A percentile compares a stretch with the other conserved stretches of the same genome.
Conservation (phyloP, 2,888 invertebrate species). For the Apocheima hispidaria region DNA sequence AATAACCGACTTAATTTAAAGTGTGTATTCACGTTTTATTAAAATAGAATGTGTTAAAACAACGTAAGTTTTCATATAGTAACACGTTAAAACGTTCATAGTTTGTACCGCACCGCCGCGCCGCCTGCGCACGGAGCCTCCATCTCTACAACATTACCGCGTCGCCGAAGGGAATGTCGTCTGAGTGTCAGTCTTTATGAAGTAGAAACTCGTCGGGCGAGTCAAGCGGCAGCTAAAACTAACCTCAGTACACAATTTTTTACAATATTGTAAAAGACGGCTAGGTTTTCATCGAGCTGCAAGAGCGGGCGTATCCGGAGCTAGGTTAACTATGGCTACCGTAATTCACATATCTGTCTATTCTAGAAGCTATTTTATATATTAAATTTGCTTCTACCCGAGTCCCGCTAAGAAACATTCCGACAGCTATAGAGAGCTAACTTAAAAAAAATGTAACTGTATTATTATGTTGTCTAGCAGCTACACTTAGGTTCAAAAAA, state of each 20-base stretch:
- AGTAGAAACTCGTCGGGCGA: slow-evolving; percentile 43
- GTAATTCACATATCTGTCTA: slow-evolving; percentile 1
- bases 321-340: slow-evolving; percentile 1
- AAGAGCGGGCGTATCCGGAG: slow-evolving; percentile 16
- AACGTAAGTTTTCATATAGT: no score
- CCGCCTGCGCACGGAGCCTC: slow-evolving; percentile 38
- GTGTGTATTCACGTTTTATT: no score
- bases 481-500: no score
- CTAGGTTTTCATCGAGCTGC: slow-evolving; percentile 19
- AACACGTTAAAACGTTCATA: slow-evolving; percentile 44
- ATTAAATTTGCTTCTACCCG: no score
- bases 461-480: no score
- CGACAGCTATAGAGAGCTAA: no score
- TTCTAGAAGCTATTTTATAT: slow-evolving; percentile 14
- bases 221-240: slow-evolving; percentile 27
- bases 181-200: slow-evolving; percentile 63
- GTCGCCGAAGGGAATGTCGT: slow-evolving; percentile 62
- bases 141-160: slow-evolving; percentile 35
- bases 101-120: slow-evolving; percentile 49
- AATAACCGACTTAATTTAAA: no score
- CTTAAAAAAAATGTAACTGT: no score
- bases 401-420: no score
- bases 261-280: slow-evolving; percentile 26
- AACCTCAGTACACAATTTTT: slow-evolving; percentile 29
- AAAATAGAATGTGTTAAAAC: no score